Conservation (phyloP, 2,113 vertebrate species). For the Hassar affinis region DNA sequence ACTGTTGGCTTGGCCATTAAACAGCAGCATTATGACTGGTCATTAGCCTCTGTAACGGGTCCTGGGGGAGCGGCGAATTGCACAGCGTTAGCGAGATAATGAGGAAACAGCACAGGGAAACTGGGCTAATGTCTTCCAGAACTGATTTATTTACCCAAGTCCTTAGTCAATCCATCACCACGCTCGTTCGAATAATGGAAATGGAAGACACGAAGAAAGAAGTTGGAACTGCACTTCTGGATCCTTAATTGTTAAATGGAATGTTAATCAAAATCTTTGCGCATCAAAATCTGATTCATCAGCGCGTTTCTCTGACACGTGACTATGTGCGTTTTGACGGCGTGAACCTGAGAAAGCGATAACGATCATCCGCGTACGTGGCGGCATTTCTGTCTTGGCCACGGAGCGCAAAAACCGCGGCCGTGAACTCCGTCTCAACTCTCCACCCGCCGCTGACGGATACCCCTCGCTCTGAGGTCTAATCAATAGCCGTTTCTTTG, state of each 20-base stretch:
- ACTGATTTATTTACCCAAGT: slow-evolving; percentile 54
- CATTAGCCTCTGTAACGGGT: slow-evolving; percentile 72
- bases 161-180: slow-evolving; percentile 42
- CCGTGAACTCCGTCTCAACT: slow-evolving; percentile 41
- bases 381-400: slow-evolving; percentile 34
- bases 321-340: slow-evolving; percentile 34
- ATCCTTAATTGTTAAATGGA: not conserved
- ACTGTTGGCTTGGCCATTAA: slow-evolving; percentile 69
- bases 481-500: slow-evolving; percentile 68
- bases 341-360: slow-evolving; percentile 46
- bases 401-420: slow-evolving; percentile 33
- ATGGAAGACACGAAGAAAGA: not conserved
- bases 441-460: slow-evolving; percentile 52
- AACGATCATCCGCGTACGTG: slow-evolving; percentile 43
- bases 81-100: slow-evolving; percentile 65
- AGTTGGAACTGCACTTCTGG: not conserved
- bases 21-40: slow-evolving; percentile 70
- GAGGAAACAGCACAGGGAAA: slow-evolving; percentile 62
- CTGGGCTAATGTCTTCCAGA: slow-evolving; percentile 53
- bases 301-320: slow-evolving; percentile 25
- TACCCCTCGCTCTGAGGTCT: slow-evolving; percentile 61
- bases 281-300: slow-evolving; percentile 7
- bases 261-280: not conserved
- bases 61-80: slow-evolving; percentile 59
- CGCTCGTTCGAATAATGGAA: slow-evolving; percentile 11